A percentile compares a stretch with the other conserved stretches of the same genome.
These are phyloP conservation scores for Lamellibrachia luymesi DNA, from an alignment of 1,140 invertebrate genomes.

Conservation along the genomic window DNA sequence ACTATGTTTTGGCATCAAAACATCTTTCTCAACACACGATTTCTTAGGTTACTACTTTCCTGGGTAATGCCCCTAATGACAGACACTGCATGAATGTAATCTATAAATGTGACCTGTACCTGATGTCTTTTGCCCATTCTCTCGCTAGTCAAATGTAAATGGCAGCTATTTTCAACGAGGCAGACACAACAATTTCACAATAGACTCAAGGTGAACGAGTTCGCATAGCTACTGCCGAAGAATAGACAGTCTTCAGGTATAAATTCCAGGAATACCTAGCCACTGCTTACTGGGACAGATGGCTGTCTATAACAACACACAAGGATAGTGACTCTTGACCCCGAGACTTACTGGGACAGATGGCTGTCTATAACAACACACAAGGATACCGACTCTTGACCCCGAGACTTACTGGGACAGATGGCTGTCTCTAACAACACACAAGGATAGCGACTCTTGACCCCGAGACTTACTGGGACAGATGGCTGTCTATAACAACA, in stretches of 20 bases:
- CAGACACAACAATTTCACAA: background rate
- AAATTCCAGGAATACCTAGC: background rate
- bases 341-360: too few species aligned
- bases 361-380: too few species aligned
- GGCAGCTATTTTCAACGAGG: background rate
- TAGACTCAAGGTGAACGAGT: background rate
- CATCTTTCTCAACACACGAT: background rate
- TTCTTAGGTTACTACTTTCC: background rate
- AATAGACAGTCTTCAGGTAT: background rate
- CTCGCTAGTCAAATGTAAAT: background rate
- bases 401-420: too few species aligned
- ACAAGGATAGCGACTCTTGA: too few species aligned
- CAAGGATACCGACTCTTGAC: too few species aligned
- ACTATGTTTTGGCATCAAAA: background rate
- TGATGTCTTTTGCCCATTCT: background rate
- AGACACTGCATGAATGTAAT: background rate
- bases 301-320: background rate
- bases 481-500: too few species aligned
- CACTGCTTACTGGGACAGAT: background rate
- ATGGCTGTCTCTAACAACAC: too few species aligned
- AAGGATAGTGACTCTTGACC: too few species aligned
- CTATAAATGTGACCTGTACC: background rate
- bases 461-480: too few species aligned
- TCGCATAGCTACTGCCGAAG: background rate
- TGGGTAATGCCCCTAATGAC: background rate